Evolutionary conservation across 2,113 vertebrate genomes (phyloP).

Genomic region (Eudyptes chrysolophus): DNA sequence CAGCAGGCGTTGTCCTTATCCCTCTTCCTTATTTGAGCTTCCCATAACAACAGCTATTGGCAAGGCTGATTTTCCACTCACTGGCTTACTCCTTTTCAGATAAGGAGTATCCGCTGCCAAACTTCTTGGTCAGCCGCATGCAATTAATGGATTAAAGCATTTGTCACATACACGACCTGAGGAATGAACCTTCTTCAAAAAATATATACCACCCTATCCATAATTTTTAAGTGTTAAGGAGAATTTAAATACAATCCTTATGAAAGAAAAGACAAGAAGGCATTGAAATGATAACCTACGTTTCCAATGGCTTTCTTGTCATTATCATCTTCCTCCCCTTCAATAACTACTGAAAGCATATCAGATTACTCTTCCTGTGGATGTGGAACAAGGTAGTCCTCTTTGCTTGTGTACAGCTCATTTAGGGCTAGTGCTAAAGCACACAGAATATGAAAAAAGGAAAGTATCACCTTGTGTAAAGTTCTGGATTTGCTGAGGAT

Average conservation of each 20-base stretch:
- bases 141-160: neutral
- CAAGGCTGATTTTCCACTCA: neutral
- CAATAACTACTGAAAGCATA: neutral
- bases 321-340: neutral
- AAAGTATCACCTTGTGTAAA: neutral
- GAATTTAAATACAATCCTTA: neutral
- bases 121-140: neutral
- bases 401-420: neutral
- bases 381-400: neutral
- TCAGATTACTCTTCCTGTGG: neutral
- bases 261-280: neutral
- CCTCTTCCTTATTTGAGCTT: neutral
- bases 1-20: neutral
- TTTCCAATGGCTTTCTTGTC: neutral
- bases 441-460: neutral
- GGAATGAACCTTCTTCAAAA: neutral
- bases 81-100: neutral
- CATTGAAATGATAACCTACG: neutral
- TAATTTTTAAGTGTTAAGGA: neutral
- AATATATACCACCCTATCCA: neutral
- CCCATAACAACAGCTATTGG: neutral
- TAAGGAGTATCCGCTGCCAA: neutral
- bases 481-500: neutral
- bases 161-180: fast-evolving
- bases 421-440: neutral